Conservation (phyloP, 2,797 vertebrate species). For the Notoglanidium macrostoma region DNA sequence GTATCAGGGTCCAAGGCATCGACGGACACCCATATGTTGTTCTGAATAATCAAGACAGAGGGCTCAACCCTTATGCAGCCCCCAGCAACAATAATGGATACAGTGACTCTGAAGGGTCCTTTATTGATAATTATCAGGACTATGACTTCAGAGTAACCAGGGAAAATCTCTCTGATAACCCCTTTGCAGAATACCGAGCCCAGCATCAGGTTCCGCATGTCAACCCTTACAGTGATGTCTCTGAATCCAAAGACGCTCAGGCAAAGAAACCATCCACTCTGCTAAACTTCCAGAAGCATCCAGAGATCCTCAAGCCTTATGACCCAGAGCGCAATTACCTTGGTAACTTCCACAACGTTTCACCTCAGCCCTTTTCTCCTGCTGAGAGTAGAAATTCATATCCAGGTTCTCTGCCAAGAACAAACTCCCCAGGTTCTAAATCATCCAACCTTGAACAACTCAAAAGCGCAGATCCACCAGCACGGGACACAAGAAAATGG, state of each 20-base stretch:
- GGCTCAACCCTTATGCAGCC: constrained; percentile 62
- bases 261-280: constrained; percentile 71
- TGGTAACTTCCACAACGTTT: constrained; percentile 64
- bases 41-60: constrained; percentile 90
- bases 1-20: constrained; percentile 97
- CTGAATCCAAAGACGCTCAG: constrained; percentile 67
- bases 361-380: constrained; percentile 62
- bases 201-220: constrained; percentile 68
- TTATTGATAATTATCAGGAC: constrained; percentile 72
- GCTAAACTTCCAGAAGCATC: constrained; percentile 91
- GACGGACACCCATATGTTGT: constrained; percentile 97
- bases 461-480: constrained; percentile 44
- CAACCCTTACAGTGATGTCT: constrained; percentile 70
- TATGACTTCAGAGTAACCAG: constrained; percentile 71
- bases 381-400: constrained; percentile 64
- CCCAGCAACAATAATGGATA: constrained; percentile 70
- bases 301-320: constrained; percentile 90
- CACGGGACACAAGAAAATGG: constrained; percentile 61
- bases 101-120: constrained; percentile 67
- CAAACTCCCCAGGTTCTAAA: constrained; percentile 50
- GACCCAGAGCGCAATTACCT: constrained; percentile 82
- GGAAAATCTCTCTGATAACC: constrained; percentile 71
- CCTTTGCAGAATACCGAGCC: constrained; percentile 76
- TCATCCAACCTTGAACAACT: constrained; percentile 64
- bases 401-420: constrained; percentile 68